phyloP scores from a whole-genome alignment of 2,888 invertebrate species.

The Bruchidius siliquastri region DNA sequence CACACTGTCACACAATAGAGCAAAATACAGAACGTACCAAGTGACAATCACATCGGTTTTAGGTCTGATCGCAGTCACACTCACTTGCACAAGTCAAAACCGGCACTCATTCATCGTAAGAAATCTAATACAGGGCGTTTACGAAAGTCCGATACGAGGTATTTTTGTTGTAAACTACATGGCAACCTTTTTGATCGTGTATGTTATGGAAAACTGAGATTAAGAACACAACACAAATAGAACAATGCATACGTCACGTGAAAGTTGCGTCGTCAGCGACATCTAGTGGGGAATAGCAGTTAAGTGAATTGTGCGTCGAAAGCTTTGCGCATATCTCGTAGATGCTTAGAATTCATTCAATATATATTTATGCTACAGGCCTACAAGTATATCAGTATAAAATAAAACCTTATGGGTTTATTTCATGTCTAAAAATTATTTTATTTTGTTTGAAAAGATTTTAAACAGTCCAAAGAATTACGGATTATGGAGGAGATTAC shows the following conservation, averaged over 20 bases:
- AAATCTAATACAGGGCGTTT: not conserved
- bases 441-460: too few relatives aligned
- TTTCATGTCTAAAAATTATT: too few relatives aligned
- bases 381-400: too few relatives aligned
- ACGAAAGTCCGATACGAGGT: not conserved
- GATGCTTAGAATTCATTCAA: not conserved
- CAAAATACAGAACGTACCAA: not conserved
- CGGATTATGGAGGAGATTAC: too few relatives aligned
- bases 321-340: not conserved
- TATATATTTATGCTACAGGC: too few relatives aligned
- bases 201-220: conserved; percentile 31
- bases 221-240: conserved; percentile 29
- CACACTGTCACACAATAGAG: not conserved
- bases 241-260: conserved; percentile 29
- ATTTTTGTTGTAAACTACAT: conserved; percentile 17
- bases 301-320: not conserved
- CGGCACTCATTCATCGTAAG: not conserved
- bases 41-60: not conserved
- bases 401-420: too few relatives aligned
- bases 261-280: conserved; percentile 17
- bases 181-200: conserved; percentile 27
- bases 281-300: conserved; percentile 2
- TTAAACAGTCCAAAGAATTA: too few relatives aligned
- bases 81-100: not conserved
- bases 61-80: not conserved